phyloP scores from a whole-genome alignment of 92 coral and sea anemone species.

The Actinernus sp. region DNA sequence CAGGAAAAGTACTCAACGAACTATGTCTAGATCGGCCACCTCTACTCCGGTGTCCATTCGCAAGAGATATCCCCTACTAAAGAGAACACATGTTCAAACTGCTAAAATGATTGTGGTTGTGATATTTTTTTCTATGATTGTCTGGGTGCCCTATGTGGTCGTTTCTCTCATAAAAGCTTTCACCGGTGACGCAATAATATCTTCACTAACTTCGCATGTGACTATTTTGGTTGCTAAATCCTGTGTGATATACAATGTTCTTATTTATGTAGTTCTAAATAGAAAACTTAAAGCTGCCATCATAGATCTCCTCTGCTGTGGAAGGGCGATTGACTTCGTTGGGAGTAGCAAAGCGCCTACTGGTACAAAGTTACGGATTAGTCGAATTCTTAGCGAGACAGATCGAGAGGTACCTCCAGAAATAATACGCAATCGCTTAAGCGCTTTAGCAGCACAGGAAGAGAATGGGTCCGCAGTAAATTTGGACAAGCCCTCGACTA shows the following conservation, averaged over 20 bases:
- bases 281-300: constrained; percentile 90
- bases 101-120: constrained; percentile 92
- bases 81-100: constrained; percentile 90
- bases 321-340: constrained; percentile 32
- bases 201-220: constrained; percentile 78
- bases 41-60: constrained; percentile 33
- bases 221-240: constrained; percentile 92
- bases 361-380: constrained; percentile 40
- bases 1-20: constrained; percentile 75
- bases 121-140: constrained; percentile 90
- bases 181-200: constrained; percentile 48
- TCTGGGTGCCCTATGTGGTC: constrained; percentile 89
- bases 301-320: constrained; percentile 75
- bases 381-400: constrained; percentile 75
- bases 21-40: constrained; percentile 47
- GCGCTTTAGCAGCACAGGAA: constrained; percentile 30
- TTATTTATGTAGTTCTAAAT: constrained; percentile 91
- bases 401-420: constrained; percentile 68
- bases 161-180: constrained; percentile 80
- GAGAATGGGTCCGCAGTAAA: constrained; percentile 15
- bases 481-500: background rate
- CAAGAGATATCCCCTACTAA: constrained; percentile 56
- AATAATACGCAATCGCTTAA: constrained; percentile 54
- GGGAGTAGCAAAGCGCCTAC: constrained; percentile 7
- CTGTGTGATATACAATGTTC: constrained; percentile 96